A percentile compares a stretch with the other conserved stretches of the same genome.
Conservation (phyloP, 1,140 invertebrate species). For the Meloidogyne exigua region DNA sequence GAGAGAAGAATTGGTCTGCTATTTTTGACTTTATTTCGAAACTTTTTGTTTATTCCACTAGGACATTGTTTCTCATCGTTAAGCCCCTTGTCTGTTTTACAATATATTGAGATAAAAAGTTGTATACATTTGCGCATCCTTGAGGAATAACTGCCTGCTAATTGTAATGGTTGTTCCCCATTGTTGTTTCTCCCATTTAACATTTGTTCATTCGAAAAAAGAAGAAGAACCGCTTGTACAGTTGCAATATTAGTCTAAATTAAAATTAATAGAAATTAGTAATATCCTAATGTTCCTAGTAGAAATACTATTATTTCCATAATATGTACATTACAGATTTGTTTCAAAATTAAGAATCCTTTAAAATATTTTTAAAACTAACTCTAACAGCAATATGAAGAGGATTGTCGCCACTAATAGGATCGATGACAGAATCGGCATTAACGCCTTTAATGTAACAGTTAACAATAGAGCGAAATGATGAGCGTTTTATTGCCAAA, state of each 20-base stretch:
- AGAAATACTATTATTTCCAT: too few relatives aligned
- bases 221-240: not conserved
- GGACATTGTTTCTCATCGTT: too few relatives aligned
- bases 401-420: constrained; percentile 29
- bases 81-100: not conserved
- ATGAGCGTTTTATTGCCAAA: not conserved
- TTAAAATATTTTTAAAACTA: not conserved
- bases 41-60: too few relatives aligned
- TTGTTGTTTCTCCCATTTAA: not conserved
- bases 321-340: too few relatives aligned
- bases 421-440: not conserved
- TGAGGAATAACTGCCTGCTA: not conserved
- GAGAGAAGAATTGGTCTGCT: constrained; percentile 11
- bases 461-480: not conserved
- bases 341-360: too few relatives aligned
- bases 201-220: not conserved
- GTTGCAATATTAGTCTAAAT: not conserved
- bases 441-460: not conserved
- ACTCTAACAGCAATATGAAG: constrained; percentile 33
- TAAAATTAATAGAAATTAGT: not conserved
- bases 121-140: not conserved
- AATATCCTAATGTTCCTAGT: too few relatives aligned
- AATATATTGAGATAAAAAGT: not conserved
- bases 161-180: not conserved
- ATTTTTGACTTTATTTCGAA: not conserved